These are phyloP conservation scores for Hormaphis cornu DNA, from an alignment of 1,140 invertebrate species.

Conservation along the genomic window DNA sequence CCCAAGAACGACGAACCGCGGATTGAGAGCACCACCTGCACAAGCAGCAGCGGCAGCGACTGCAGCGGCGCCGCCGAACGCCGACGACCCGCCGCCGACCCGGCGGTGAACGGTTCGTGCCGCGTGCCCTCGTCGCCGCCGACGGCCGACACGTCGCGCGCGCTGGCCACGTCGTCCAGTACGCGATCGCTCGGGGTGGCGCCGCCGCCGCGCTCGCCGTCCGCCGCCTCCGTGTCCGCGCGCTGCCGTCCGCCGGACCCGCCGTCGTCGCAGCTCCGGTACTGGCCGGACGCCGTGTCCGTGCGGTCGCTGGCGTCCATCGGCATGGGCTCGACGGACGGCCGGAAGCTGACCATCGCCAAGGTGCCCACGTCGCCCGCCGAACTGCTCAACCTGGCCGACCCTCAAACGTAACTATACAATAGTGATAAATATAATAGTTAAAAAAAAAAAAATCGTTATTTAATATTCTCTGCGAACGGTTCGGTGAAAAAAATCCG, in stretches of 20 bases:
- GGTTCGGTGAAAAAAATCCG: too few species aligned
- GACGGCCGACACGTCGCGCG: too few species aligned
- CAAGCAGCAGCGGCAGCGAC: not conserved
- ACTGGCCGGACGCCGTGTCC: constrained; percentile 33
- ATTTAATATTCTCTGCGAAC: too few species aligned
- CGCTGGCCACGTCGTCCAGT: not conserved
- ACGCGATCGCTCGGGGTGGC: not conserved
- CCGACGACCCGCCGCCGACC: not conserved
- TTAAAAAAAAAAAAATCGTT: too few species aligned
- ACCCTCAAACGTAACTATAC: constrained; percentile 68
- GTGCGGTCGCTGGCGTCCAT: constrained; percentile 56
- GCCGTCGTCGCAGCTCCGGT: not conserved
- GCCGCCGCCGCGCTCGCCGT: not conserved
- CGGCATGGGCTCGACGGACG: constrained; percentile 75
- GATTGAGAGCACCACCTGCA: not conserved
- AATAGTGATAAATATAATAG: too few species aligned
- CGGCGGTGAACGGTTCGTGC: not conserved
- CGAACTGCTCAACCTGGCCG: constrained; percentile 68
- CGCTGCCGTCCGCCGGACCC: not conserved
- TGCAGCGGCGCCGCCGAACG: not conserved
- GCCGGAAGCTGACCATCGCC: constrained; percentile 69
- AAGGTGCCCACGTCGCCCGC: constrained; percentile 70
- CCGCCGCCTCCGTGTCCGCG: not conserved
- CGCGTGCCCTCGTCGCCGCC: not conserved
- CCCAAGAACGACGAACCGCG: not conserved